Percentiles rank a stretch among this genome's conserved stretches.
Conservation (phyloP, 2,797 vertebrate species). For the Chaunax sp. region DNA sequence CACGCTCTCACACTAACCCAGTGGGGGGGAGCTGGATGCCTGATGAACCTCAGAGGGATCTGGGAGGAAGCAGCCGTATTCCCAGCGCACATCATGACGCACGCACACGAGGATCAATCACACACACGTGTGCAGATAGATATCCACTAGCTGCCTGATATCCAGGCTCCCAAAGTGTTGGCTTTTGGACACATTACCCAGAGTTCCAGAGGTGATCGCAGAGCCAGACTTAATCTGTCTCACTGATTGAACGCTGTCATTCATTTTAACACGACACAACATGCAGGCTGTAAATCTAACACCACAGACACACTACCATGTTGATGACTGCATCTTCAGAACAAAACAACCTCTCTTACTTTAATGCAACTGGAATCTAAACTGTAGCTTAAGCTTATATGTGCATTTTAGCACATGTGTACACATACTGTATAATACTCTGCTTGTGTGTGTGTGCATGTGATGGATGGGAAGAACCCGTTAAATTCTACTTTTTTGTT, state of each 20-base stretch:
- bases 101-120: slow-evolving; percentile 8
- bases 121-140: slow-evolving; percentile 1
- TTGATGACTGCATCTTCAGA: not conserved
- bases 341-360: not conserved
- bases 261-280: slow-evolving; percentile 2
- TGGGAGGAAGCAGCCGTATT: slow-evolving; percentile 63
- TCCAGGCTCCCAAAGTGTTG: not conserved
- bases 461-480: too few species aligned
- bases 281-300: not conserved
- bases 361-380: too few species aligned
- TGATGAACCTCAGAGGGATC: slow-evolving; percentile 66
- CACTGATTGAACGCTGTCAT: slow-evolving; percentile 6
- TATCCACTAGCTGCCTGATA: not conserved
- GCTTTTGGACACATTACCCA: slow-evolving; percentile 3
- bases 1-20: not conserved
- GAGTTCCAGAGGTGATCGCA: not conserved
- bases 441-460: not conserved
- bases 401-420: not conserved
- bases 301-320: not conserved
- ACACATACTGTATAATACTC: not conserved
- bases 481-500: too few species aligned
- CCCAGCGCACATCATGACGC: slow-evolving; percentile 45
- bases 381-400: too few species aligned
- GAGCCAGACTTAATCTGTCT: not conserved
- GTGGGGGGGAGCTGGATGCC: slow-evolving; percentile 48